Conservation (phyloP, 2,888 invertebrate genomes). For the Coelopa pilipes region DNA sequence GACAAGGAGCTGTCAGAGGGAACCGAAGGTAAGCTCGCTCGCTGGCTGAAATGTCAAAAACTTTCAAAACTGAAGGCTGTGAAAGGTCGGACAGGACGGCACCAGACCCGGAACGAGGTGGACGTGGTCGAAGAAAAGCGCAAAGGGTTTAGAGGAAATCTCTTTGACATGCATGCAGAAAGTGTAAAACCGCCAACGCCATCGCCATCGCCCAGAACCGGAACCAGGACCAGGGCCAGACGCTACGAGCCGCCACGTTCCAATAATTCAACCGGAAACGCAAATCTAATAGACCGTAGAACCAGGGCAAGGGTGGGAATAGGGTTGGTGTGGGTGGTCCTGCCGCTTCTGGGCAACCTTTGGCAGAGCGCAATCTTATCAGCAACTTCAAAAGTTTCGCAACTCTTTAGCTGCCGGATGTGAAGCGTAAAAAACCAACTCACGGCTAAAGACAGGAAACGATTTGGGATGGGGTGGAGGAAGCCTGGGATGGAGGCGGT, state of each 20-base stretch:
- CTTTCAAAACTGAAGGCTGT: conserved; percentile 20
- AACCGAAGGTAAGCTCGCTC: conserved; percentile 20
- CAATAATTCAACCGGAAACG: conserved; percentile 34
- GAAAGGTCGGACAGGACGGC: not conserved
- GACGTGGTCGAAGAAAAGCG: not conserved
- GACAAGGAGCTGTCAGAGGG: conserved; percentile 29
- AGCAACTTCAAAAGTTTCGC: conserved; percentile 40
- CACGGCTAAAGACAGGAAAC: not conserved
- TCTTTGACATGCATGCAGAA: conserved; percentile 36
- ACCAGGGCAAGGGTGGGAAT: not conserved
- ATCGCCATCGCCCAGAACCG: not conserved
- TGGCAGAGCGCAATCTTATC: conserved; percentile 40
- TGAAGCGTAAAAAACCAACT: not conserved
- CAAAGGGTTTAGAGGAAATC: conserved; percentile 34
- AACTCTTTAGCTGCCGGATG: conserved; percentile 29
- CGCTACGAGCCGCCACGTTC: not conserved
- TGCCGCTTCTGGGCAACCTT: conserved; percentile 4
- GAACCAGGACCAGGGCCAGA: not conserved
- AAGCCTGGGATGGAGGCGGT: not conserved
- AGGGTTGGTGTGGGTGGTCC: not conserved
- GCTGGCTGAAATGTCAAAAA: conserved; percentile 25
- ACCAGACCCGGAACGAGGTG: not conserved
- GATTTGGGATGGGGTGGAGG: not conserved
- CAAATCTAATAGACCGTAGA: conserved; percentile 5
- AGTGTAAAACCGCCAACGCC: conserved; percentile 37